Conservation (phyloP, 2,888 invertebrate species). For the Pseudococcus viburni region DNA sequence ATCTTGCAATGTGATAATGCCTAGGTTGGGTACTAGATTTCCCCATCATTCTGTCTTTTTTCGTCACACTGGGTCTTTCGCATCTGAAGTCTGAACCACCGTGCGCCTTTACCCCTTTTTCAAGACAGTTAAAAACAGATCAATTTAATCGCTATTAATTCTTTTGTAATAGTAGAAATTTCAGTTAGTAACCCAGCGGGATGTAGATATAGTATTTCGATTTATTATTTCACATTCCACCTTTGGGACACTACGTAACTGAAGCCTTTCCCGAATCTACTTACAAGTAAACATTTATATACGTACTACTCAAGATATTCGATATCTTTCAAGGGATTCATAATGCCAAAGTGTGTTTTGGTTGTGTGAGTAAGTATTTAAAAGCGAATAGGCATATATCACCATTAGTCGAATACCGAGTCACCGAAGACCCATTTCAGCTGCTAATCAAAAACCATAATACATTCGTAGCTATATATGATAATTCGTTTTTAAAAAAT, state of each 20-base stretch:
- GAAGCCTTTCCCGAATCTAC: slow-evolving; percentile 36
- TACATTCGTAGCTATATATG: not conserved
- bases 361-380: not conserved
- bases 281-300: not conserved
- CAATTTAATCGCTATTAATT: slow-evolving; percentile 44
- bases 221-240: slow-evolving; percentile 48
- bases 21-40: not conserved
- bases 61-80: not conserved
- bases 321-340: slow-evolving; percentile 47
- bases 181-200: slow-evolving; percentile 40
- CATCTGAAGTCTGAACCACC: not conserved
- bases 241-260: slow-evolving; percentile 28
- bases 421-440: not conserved
- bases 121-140: slow-evolving; percentile 32
- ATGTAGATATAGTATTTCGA: slow-evolving; percentile 42
- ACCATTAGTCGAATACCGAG: not conserved
- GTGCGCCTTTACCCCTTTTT: not conserved
- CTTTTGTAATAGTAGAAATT: slow-evolving; percentile 49
- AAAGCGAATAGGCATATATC: not conserved
- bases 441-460: slow-evolving; percentile 28
- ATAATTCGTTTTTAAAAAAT: too few relatives aligned
- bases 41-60: not conserved
- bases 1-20: slow-evolving; percentile 42
- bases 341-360: not conserved
- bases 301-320: slow-evolving; percentile 29